Evolutionary conservation across 2,113 vertebrate species (phyloP).

Genomic region (Tragelaphus scriptus): DNA sequence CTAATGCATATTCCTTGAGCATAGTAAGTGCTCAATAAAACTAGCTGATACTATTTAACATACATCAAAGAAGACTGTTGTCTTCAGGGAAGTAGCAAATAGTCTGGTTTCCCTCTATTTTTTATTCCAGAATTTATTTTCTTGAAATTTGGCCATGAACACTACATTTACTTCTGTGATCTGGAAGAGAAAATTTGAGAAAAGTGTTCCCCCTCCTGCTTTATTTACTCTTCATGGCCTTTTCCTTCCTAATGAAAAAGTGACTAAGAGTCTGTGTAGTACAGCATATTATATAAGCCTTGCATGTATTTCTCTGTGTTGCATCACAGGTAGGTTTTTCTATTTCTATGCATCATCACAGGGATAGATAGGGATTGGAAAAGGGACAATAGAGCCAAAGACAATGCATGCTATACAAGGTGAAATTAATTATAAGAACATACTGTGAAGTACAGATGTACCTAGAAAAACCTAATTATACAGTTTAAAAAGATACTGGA

Average conservation of each 20-base stretch:
- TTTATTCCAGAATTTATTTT: not conserved
- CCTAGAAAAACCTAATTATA: not conserved
- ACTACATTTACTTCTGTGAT: not conserved
- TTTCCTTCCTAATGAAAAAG: not conserved
- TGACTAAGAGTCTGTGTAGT: not conserved
- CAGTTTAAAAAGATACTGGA: not conserved
- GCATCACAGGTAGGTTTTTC: not conserved
- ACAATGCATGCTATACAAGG: not conserved
- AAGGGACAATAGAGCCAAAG: not conserved
- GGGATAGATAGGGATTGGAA: not conserved
- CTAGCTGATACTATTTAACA: not conserved
- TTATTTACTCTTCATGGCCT: not conserved
- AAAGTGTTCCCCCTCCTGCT: not conserved
- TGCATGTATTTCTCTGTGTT: not conserved
- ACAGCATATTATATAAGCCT: not conserved
- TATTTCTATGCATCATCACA: not conserved
- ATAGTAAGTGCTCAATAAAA: not conserved
- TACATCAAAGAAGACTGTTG: not conserved
- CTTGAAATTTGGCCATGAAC: not conserved
- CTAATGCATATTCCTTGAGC: not conserved
- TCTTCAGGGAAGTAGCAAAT: not conserved
- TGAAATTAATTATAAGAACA: not conserved
- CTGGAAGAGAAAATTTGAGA: not conserved
- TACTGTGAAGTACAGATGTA: not conserved
- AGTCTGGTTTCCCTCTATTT: not conserved